Conservation (phyloP, 2,113 vertebrate species). For the Pygoscelis adeliae region DNA sequence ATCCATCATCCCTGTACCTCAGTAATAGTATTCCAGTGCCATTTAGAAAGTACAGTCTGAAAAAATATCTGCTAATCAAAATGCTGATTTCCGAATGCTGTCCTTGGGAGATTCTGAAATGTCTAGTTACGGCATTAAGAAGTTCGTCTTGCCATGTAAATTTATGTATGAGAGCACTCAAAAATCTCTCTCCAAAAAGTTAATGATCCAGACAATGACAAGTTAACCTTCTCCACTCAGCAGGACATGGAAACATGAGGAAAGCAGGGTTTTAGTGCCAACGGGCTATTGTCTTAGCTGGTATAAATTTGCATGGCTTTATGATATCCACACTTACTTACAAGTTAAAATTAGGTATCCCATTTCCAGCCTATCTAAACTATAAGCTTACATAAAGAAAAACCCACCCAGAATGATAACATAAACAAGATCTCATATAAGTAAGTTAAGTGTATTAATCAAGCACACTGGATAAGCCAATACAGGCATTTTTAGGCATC, state of each 20-base stretch:
- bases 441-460: not conserved
- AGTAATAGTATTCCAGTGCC: not conserved
- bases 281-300: not conserved
- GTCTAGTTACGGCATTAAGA: not conserved
- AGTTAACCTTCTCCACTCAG: conserved; percentile 17
- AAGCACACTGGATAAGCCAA: not conserved
- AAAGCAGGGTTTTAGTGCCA: not conserved
- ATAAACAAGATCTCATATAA: not conserved
- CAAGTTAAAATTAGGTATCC: not conserved
- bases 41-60: not conserved
- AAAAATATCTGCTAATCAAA: not conserved
- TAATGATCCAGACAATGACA: conserved; percentile 32
- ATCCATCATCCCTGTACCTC: not conserved
- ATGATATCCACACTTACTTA: not conserved
- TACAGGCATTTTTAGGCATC: not conserved
- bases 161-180: conserved; percentile 1
- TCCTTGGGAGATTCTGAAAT: conserved; percentile 15
- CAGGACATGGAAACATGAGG: not conserved
- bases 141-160: not conserved
- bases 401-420: accelerated
- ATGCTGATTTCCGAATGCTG: not conserved
- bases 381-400: not conserved
- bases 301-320: not conserved
- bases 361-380: not conserved
- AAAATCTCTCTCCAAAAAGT: not conserved